Evolutionary conservation across 2,888 invertebrate genomes (phyloP).

Genomic region (Sesia apiformis): DNA sequence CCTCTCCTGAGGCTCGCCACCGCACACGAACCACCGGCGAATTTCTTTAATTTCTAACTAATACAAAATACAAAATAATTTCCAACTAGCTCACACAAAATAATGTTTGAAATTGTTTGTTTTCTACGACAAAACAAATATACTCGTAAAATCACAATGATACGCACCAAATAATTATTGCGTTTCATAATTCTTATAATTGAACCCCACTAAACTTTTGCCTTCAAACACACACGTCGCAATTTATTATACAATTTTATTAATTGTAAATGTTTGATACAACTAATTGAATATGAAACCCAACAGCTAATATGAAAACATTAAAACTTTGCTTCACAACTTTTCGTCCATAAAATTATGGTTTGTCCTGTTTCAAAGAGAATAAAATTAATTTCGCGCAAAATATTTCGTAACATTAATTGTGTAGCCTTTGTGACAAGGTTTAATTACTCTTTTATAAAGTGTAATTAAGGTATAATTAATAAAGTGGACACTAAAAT

Average conservation of each 20-base stretch:
- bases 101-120: too few relatives aligned
- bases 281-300: constrained; percentile 25
- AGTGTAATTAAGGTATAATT: too few relatives aligned
- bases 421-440: constrained; percentile 8
- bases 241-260: neutral
- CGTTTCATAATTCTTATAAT: too few relatives aligned
- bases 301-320: constrained; percentile 18
- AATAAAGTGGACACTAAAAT: neutral
- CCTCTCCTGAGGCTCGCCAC: too few relatives aligned
- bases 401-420: constrained; percentile 6
- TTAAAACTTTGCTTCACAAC: neutral
- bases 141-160: too few relatives aligned
- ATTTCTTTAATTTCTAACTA: too few relatives aligned
- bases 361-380: constrained; percentile 12
- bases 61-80: too few relatives aligned
- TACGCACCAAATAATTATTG: too few relatives aligned
- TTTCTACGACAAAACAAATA: too few relatives aligned
- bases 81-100: too few relatives aligned
- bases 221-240: neutral
- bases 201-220: neutral
- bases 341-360: constrained; percentile 13
- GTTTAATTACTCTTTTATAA: constrained; percentile 10
- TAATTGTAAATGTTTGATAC: constrained; percentile 37
- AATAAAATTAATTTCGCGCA: constrained; percentile 7
- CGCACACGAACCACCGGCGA: too few relatives aligned